Conservation (phyloP, 2,113 vertebrate species). For the Lichenostomus cassidix region DNA sequence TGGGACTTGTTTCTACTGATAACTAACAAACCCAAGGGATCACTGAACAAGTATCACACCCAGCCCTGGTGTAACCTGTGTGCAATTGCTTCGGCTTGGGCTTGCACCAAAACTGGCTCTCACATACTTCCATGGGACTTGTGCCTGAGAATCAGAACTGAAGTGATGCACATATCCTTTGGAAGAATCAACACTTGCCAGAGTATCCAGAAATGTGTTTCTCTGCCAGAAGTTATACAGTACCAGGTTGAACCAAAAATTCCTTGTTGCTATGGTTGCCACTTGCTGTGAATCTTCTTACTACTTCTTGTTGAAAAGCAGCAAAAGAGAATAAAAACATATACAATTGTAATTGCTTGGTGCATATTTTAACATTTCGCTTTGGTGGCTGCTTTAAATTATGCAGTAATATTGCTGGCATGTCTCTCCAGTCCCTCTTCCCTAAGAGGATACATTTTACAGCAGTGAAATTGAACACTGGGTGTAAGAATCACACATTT, state of each 20-base stretch:
- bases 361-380: conserved; percentile 37
- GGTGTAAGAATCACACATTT: conserved; percentile 14
- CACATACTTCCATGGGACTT: accelerated
- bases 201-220: conserved; percentile 16
- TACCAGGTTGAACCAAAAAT: neutral
- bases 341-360: conserved; percentile 26
- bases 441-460: neutral
- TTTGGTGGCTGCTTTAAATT: conserved; percentile 44
- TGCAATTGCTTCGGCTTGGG: neutral
- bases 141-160: neutral
- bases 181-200: neutral
- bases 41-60: neutral
- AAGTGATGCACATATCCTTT: neutral
- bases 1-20: neutral
- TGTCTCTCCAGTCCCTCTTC: neutral
- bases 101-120: neutral
- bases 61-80: neutral
- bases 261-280: conserved; percentile 54
- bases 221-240: conserved; percentile 3
- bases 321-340: conserved; percentile 41
- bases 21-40: neutral
- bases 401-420: conserved; percentile 24
- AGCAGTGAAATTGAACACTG: conserved; percentile 13
- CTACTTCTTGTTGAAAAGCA: neutral
- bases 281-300: conserved; percentile 42